A percentile compares a stretch with the other conserved stretches of the same genome.
phyloP scores from a whole-genome alignment of 2,797 vertebrate genomes.

The Melanotaenia nigrans region DNA sequence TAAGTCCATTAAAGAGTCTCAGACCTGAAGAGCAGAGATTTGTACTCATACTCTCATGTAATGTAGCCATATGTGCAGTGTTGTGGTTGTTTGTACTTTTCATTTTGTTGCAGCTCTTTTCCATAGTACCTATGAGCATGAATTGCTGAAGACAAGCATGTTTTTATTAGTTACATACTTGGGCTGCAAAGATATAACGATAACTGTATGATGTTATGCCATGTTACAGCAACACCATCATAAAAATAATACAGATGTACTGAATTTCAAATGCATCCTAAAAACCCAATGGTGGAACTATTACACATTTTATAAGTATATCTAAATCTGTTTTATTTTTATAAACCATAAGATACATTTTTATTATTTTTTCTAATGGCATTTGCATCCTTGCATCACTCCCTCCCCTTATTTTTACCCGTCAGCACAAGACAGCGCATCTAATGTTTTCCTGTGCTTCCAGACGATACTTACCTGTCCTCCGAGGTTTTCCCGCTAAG shows the following conservation, averaged over 20 bases:
- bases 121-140: slow-evolving; percentile 42
- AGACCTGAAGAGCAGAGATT: slow-evolving; percentile 10
- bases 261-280: not conserved
- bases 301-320: not conserved
- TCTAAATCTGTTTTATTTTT: not conserved
- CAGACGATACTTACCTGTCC: slow-evolving; percentile 85
- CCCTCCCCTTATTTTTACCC: not conserved
- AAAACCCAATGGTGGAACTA: not conserved
- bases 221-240: too few relatives aligned
- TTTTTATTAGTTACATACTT: slow-evolving; percentile 18
- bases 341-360: too few relatives aligned
- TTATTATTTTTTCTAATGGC: not conserved
- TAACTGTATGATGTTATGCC: not conserved
- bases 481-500: slow-evolving; percentile 85
- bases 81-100: slow-evolving; percentile 65
- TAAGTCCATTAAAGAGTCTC: slow-evolving; percentile 12
- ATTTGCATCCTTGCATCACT: slow-evolving; percentile 4
- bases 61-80: slow-evolving; percentile 55
- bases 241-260: not conserved
- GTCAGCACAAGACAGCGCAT: slow-evolving; percentile 47
- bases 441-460: slow-evolving; percentile 77
- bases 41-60: slow-evolving; percentile 43
- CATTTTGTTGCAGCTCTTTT: slow-evolving; percentile 52
- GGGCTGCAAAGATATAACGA: slow-evolving; percentile 21
- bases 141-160: slow-evolving; percentile 53